These are phyloP conservation scores for Huso huso DNA, from an alignment of 2,797 vertebrate genomes.

Conservation along the genomic window DNA sequence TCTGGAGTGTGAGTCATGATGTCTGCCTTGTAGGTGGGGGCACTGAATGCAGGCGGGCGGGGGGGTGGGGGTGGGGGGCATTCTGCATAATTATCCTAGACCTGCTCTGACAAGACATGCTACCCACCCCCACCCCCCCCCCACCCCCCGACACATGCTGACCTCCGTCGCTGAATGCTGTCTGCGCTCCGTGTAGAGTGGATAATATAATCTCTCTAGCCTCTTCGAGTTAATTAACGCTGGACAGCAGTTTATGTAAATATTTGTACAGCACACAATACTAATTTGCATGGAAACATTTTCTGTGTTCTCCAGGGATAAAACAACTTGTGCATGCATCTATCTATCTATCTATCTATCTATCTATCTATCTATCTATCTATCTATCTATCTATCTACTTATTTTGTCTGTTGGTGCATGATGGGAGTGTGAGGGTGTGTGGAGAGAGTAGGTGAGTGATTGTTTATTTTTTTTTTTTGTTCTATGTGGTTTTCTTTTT, in stretches of 20 bases:
- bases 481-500: too few relatives aligned
- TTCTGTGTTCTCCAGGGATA: background rate
- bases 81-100: slow-evolving; percentile 33
- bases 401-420: too few relatives aligned
- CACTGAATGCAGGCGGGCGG: background rate
- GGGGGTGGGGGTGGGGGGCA: slow-evolving; percentile 3
- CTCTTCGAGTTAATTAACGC: slow-evolving; percentile 53
- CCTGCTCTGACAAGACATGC: slow-evolving; percentile 22
- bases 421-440: too few relatives aligned
- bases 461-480: too few relatives aligned
- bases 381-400: too few relatives aligned
- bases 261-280: slow-evolving; percentile 43
- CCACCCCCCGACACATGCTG: background rate
- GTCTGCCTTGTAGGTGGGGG: slow-evolving; percentile 14
- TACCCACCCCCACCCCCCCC: slow-evolving; percentile 15
- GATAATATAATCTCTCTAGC: slow-evolving; percentile 52
- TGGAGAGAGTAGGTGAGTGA: too few relatives aligned
- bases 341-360: too few relatives aligned
- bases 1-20: slow-evolving; percentile 3
- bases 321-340: too few relatives aligned
- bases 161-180: slow-evolving; percentile 38
- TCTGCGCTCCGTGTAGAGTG: slow-evolving; percentile 38
- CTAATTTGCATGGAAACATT: slow-evolving; percentile 33
- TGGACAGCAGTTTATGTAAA: slow-evolving; percentile 52
- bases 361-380: too few relatives aligned